Evolutionary conservation across 2,113 vertebrate genomes (phyloP), one percentile per base, ranked within the genome.

Genomic region (Toxostoma redivivum): DNA sequence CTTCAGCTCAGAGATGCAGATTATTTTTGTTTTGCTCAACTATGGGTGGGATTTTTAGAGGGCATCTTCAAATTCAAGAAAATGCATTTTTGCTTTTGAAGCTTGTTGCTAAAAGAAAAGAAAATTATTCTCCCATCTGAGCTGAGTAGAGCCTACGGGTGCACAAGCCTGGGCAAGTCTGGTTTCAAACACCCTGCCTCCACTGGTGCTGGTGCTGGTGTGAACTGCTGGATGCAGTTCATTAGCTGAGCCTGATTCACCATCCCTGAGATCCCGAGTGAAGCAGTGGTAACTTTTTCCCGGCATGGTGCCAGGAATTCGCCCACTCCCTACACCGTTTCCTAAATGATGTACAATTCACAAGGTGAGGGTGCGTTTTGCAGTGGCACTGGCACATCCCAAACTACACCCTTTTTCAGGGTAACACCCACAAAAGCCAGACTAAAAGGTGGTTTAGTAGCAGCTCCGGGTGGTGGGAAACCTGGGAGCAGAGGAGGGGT

Each of bases 191-290:
- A 72, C 19, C 11, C 40, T 44, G 71, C 44, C 76, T 90, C 58
- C 1, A 0, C 24, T n/a, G 69, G 51, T 88, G 61, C 69, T 0
- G 1, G 14, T 9, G 64, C 70, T 0, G 1, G 11, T 9, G 31
- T 53, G 58, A 90, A 83, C 62, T 90, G 31, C 61, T 90, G 88
- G 82, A 86, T 92, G 86, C 67, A 60, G 42, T 50, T 94, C 28
- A 83, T 94, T 73, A 93, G 47, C 1, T 0, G 56, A 66, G 66
- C 64, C 88, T 94, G 94, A 94, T 93, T 97, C 82, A 95, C 82
- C 64, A 2, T 85, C 67, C 67, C 51, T 5, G 3, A 66, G 66
- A 71, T 91, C 78, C 56, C 0, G 3, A 71, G 51, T 18, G 0
- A 73, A 76, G 51, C 3, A 2, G 19, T 69, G 33, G 45, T 92